Evolutionary conservation across 2,113 vertebrate species (phyloP).

Genomic region (Eleginops maclovinus): DNA sequence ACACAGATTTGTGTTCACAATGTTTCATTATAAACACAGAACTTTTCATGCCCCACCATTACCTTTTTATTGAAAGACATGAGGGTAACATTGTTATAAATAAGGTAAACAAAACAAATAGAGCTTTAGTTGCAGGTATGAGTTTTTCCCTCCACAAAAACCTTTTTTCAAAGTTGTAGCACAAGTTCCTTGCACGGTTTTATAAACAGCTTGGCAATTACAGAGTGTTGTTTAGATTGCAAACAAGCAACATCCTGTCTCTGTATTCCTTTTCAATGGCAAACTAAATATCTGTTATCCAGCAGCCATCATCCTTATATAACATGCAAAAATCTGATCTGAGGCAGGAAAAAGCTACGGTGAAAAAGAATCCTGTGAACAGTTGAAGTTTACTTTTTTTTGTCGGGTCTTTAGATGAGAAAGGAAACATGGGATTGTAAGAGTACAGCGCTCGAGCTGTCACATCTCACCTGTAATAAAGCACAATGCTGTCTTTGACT

Average conservation of each 20-base stretch:
- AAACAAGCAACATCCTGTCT: conserved; percentile 43
- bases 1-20: too few species aligned
- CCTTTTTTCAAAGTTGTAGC: conserved; percentile 7
- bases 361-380: conserved; percentile 47
- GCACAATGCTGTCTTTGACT: conserved; percentile 63
- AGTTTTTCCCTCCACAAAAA: background rate
- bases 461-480: conserved; percentile 70
- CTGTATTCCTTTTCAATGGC: conserved; percentile 22
- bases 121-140: background rate
- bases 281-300: conserved; percentile 40
- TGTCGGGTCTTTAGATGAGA: conserved; percentile 42
- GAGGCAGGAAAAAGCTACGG: conserved; percentile 19
- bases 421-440: conserved; percentile 42
- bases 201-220: conserved; percentile 57
- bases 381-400: conserved; percentile 50
- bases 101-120: conserved; percentile 7
- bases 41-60: too few species aligned
- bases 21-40: too few species aligned
- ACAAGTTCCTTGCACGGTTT: conserved; percentile 29
- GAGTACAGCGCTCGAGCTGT: conserved; percentile 54
- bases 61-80: too few species aligned
- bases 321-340: conserved; percentile 51
- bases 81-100: too few species aligned
- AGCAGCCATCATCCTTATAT: conserved; percentile 33
- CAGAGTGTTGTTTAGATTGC: conserved; percentile 52